Conservation (phyloP, 2,888 invertebrate genomes). For the Sarcophaga subvicina region DNA sequence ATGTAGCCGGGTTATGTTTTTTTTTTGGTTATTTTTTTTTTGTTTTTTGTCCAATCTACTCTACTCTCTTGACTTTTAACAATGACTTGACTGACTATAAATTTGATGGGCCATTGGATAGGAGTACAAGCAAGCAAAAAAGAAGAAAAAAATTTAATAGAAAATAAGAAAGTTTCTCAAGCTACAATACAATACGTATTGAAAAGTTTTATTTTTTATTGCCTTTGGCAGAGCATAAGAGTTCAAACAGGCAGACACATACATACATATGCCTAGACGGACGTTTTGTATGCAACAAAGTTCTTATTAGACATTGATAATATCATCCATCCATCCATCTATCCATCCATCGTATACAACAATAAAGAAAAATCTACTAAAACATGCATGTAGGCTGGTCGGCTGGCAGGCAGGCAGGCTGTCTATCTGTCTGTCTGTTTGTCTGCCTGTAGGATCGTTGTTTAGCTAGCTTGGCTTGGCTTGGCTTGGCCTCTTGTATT, state of each 20-base stretch:
- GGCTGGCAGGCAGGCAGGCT: not conserved
- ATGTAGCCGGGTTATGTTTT: too few species aligned
- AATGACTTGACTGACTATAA: conserved; percentile 48
- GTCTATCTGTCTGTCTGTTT: not conserved
- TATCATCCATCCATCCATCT: conserved; percentile 41
- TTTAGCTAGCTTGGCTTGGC: too few species aligned
- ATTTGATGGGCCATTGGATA: conserved; percentile 50
- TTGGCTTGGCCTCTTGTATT: not conserved
- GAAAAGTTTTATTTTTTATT: not conserved
- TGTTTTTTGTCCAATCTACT: not conserved
- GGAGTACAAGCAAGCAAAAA: conserved; percentile 16
- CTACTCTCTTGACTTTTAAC: conserved; percentile 6
- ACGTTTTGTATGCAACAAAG: conserved; percentile 46
- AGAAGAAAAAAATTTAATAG: conserved; percentile 37
- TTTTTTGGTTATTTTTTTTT: too few species aligned
- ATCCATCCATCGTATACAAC: not conserved
- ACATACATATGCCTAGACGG: conserved; percentile 21
- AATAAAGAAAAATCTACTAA: not conserved
- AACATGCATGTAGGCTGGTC: conserved; percentile 49
- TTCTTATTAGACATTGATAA: conserved; percentile 68
- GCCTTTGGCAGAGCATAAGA: not conserved
- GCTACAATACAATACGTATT: conserved; percentile 19
- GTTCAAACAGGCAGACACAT: not conserved
- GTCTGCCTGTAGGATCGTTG: too few species aligned
- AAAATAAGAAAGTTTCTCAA: conserved; percentile 54